Evolutionary conservation across 2,113 vertebrate species (phyloP).

Genomic region (Malurus elegans): DNA sequence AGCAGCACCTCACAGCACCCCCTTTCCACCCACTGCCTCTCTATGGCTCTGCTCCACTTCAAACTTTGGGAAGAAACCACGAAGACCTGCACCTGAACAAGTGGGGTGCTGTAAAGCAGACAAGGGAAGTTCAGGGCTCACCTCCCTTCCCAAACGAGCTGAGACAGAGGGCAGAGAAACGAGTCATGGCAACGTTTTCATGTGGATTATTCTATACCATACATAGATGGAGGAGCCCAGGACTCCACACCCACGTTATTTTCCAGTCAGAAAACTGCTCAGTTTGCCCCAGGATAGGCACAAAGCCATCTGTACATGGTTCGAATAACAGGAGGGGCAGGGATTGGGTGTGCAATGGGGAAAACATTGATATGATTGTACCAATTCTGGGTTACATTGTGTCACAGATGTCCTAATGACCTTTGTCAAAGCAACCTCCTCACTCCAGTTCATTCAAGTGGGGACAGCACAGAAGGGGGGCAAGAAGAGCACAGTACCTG

Average conservation of each 20-base stretch:
- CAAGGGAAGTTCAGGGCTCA: not conserved
- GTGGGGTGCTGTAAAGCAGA: not conserved
- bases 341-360: not conserved
- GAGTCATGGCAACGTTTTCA: not conserved
- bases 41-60: not conserved
- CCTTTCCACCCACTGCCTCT: not conserved
- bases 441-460: not conserved
- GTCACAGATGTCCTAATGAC: not conserved
- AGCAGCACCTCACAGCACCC: not conserved
- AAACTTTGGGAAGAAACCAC: not conserved
- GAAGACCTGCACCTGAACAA: not conserved
- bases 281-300: not conserved
- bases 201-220: not conserved
- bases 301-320: not conserved
- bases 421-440: not conserved
- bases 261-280: not conserved
- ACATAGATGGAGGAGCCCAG: not conserved
- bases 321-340: not conserved
- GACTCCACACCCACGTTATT: not conserved
- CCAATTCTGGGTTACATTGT: not conserved
- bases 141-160: not conserved
- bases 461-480: not conserved
- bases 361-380: accelerated
- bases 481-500: not conserved
- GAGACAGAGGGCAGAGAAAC: not conserved